phyloP scores from a whole-genome alignment of 2,113 vertebrate genomes.

The Halcyon senegalensis region DNA sequence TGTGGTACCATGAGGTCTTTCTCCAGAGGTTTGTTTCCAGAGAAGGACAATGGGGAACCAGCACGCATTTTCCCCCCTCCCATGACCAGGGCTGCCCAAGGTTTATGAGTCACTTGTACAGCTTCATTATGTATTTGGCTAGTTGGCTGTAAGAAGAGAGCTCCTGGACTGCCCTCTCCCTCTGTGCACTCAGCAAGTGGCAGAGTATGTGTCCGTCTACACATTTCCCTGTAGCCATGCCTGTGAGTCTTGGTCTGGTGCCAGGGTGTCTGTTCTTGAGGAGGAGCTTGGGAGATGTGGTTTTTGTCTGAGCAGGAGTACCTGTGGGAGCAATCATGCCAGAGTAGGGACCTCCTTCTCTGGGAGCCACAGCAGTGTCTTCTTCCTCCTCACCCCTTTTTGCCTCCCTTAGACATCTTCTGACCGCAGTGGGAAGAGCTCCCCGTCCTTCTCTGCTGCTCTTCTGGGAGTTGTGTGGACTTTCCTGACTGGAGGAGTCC shows the following conservation, averaged over 20 bases:
- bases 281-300: background rate
- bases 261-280: accelerated
- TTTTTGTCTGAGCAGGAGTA: background rate
- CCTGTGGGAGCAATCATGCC: background rate
- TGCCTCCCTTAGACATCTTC: conserved; percentile 63
- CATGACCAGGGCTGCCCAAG: background rate
- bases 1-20: accelerated
- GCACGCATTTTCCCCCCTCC: accelerated
- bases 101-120: background rate
- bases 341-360: background rate
- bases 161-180: background rate
- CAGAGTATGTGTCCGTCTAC: background rate
- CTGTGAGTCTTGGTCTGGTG: background rate
- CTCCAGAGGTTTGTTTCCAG: background rate
- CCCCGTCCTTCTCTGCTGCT: conserved; percentile 73
- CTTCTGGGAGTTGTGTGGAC: conserved; percentile 87
- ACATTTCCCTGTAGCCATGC: background rate
- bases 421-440: conserved; percentile 50
- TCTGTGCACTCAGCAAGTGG: background rate
- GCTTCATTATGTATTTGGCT: background rate
- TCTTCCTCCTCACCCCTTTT: background rate
- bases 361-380: background rate
- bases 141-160: background rate
- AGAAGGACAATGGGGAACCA: background rate
- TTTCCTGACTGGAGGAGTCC: conserved; percentile 88